Conservation (phyloP, 53 echinoderm and acorn worm genomes). For the Arbacia lixula region DNA sequence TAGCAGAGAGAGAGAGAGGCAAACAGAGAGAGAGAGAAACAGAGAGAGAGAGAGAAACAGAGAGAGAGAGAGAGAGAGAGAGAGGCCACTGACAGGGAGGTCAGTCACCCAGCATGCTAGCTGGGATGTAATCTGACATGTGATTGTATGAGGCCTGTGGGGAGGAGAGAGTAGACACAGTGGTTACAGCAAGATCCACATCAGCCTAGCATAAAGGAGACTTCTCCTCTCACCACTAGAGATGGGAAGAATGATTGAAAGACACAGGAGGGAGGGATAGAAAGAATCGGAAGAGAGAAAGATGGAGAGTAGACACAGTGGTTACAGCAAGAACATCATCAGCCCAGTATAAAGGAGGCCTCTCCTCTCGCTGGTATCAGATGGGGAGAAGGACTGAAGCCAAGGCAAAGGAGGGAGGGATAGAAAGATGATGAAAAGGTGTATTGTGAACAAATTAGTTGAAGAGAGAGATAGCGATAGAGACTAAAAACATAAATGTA, state of each 20-base stretch:
- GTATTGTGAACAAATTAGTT: no score
- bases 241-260: not conserved
- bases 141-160: constrained; percentile 34
- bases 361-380: no score
- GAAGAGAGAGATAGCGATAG: no score
- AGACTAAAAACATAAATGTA: no score
- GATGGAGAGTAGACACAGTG: not conserved
- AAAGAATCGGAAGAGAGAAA: not conserved
- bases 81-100: constrained; percentile 28
- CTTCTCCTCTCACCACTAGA: no score
- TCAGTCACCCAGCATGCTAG: constrained; percentile 36
- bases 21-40: no score
- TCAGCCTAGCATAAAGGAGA: constrained; percentile 14
- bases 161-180: constrained; percentile 14
- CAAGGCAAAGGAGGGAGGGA: not conserved
- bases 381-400: not conserved
- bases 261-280: not conserved
- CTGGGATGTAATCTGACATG: constrained; percentile 34
- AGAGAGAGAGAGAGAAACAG: no score
- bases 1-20: no score
- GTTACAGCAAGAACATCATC: not conserved
- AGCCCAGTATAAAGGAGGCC: no score
- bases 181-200: constrained; percentile 14
- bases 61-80: no score
- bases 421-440: not conserved